Base-by-base conservation (phyloP, 2,797 vertebrate species). In the Centroberyx gerrardi region DNA sequence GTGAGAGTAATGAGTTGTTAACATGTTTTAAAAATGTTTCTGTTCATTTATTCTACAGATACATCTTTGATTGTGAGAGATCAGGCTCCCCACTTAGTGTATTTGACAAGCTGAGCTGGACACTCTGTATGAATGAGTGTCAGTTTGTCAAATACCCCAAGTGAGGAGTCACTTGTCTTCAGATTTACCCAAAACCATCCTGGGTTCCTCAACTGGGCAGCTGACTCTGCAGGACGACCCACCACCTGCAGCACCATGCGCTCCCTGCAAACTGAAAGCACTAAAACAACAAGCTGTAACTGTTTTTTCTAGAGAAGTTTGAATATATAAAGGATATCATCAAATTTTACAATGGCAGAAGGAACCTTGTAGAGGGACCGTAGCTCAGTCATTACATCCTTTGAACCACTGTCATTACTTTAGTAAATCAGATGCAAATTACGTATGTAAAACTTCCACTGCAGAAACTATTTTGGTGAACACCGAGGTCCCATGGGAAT, bases 71-170 rank as follows among this genome's bases (percentile, higher is more conserved):
- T 42, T 10, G 22, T 54, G 5, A 22, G 29, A 73, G 84, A 87
- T 69, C 92, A 87, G 95, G 93, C 94, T 88, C 94, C 93, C 90
- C 97, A 90, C 98, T 99, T 95, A 94, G 98, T 98, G 98, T 99
- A 98, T 99, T 99, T 99, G 98, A 97, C 96, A 97, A 98, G 96
- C 98, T 99, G 98, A 98, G 96, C 96, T 93, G 66, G 96, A 98
- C 98, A 99, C 98, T 99, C 96, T 98, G 73, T 96, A 86, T 96
- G 83, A 90, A 92, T 95, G 96, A 97, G 98, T 99, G 98, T 99
- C 98, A 99, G 98, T 99, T 99, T 99, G 98, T 99, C 98, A 99
- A 99, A 99, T 99, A 99, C 97, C 96, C 97, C 96, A 99, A 99
- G 98, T 96, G 98, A 96, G 96, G 96, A 94, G 97, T 87, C 89